Evolutionary conservation across 2,797 vertebrate species (phyloP).

Genomic region (Syngnathus rostellatus): DNA sequence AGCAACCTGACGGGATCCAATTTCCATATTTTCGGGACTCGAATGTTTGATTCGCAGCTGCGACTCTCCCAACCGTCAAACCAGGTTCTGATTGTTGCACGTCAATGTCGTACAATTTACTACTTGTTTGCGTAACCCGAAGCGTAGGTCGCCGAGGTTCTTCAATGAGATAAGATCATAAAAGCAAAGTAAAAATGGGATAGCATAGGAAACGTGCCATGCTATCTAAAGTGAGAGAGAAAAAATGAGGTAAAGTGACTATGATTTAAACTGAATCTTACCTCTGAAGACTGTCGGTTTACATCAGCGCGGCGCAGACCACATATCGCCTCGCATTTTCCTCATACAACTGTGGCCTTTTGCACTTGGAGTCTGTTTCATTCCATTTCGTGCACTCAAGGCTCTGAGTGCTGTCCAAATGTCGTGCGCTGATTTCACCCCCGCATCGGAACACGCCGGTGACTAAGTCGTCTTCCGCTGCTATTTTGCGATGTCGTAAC

Average conservation of each 20-base stretch:
- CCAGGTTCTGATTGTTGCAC: neutral
- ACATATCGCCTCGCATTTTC: conserved; percentile 1
- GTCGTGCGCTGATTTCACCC: neutral
- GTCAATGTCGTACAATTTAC: neutral
- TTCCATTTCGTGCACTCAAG: neutral
- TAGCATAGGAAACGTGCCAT: neutral
- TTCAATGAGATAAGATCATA: neutral
- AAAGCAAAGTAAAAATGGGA: neutral
- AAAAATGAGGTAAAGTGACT: conserved; percentile 2
- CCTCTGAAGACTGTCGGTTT: conserved; percentile 5
- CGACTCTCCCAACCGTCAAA: neutral
- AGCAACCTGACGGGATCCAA: neutral
- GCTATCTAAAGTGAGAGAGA: neutral
- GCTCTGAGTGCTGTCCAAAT: neutral
- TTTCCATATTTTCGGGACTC: neutral
- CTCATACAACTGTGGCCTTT: neutral
- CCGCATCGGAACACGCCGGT: neutral
- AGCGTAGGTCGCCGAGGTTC: neutral
- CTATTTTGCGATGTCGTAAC: neutral
- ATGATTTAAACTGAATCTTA: conserved; percentile 8
- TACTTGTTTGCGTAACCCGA: too few relatives aligned
- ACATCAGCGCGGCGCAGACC: conserved; percentile 2
- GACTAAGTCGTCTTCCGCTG: neutral
- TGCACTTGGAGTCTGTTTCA: conserved; percentile 1
- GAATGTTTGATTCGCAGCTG: neutral